Percentiles rank a stretch among this genome's conserved stretches.
Evolutionary conservation across 2,888 invertebrate species (phyloP).

Genomic region (Anaspis maculata): DNA sequence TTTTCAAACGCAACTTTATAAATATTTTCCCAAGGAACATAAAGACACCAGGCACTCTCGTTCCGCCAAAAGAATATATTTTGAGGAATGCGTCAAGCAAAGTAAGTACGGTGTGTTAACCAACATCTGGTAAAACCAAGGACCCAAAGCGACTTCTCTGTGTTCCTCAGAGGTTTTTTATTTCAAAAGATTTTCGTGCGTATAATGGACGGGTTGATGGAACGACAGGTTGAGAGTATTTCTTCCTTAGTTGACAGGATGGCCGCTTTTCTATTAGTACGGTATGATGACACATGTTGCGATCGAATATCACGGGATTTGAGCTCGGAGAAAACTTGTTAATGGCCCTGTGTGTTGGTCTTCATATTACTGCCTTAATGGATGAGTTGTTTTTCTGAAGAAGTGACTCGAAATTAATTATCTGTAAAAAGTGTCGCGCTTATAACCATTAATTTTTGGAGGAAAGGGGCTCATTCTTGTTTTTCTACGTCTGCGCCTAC

Average conservation of each 20-base stretch:
- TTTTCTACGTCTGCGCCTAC: conserved; percentile 13
- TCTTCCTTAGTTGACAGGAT: conserved; percentile 5
- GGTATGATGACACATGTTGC: conserved; percentile 27
- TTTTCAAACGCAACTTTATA: too few species aligned
- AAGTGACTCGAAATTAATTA: conserved; percentile 39
- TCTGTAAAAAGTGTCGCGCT: conserved; percentile 17
- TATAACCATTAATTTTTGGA: conserved; percentile 12
- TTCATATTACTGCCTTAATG: conserved; percentile 38
- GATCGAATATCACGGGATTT: conserved; percentile 32
- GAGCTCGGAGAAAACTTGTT: conserved; percentile 30
- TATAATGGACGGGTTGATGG: conserved; percentile 7
- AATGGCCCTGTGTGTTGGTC: conserved; percentile 32
- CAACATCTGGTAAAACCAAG: too few species aligned
- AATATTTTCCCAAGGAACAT: too few species aligned
- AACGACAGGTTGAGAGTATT: conserved; percentile 8
- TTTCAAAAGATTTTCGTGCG: conserved; percentile 1
- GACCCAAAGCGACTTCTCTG: conserved; percentile 1
- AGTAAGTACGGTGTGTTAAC: too few species aligned
- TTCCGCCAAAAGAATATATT: too few species aligned
- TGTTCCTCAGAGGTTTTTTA: conserved; percentile 2
- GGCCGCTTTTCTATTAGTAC: conserved; percentile 4
- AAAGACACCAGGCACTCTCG: too few species aligned
- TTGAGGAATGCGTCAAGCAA: too few species aligned
- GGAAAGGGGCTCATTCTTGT: conserved; percentile 8
- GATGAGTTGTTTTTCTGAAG: conserved; percentile 40